These are phyloP conservation scores for Tenebrosternarchus preto DNA, from an alignment of 2,113 vertebrate species.

Conservation along the genomic window DNA sequence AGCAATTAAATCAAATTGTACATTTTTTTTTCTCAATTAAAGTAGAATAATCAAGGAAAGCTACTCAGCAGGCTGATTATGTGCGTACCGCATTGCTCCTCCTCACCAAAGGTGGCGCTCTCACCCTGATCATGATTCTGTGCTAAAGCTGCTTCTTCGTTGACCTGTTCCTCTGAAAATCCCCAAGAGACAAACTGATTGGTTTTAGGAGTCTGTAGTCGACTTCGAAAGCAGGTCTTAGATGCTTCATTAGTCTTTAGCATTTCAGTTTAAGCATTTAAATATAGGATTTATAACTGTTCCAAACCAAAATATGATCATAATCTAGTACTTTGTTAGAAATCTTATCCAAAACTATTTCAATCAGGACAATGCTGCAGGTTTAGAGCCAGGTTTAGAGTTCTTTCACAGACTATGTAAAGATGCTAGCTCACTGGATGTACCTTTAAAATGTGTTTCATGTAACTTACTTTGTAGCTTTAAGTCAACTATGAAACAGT, in stretches of 20 bases:
- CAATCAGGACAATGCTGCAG: not conserved
- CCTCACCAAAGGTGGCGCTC: constrained; percentile 63
- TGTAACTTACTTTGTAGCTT: no score
- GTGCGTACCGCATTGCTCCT: constrained; percentile 57
- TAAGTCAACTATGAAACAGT: no score
- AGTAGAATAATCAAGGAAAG: not conserved
- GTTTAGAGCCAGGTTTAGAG: not conserved
- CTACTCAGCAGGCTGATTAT: not conserved
- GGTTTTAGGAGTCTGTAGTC: not conserved
- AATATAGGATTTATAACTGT: not conserved
- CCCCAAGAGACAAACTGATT: constrained; percentile 3
- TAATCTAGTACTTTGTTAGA: not conserved
- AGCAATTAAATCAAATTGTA: not conserved
- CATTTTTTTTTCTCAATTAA: not conserved
- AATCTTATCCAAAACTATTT: not conserved
- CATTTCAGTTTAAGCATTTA: not conserved
- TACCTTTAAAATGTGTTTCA: no score
- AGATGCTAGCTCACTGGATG: no score
- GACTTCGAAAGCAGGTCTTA: not conserved
- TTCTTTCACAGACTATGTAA: no score
- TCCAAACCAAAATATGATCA: not conserved
- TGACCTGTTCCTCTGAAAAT: constrained; percentile 14
- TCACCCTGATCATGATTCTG: constrained; percentile 78
- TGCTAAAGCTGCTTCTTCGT: constrained; percentile 66
- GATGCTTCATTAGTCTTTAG: not conserved